Base-by-base conservation (phyloP, 2,113 vertebrate species). In the Macquaria ambigua region DNA sequence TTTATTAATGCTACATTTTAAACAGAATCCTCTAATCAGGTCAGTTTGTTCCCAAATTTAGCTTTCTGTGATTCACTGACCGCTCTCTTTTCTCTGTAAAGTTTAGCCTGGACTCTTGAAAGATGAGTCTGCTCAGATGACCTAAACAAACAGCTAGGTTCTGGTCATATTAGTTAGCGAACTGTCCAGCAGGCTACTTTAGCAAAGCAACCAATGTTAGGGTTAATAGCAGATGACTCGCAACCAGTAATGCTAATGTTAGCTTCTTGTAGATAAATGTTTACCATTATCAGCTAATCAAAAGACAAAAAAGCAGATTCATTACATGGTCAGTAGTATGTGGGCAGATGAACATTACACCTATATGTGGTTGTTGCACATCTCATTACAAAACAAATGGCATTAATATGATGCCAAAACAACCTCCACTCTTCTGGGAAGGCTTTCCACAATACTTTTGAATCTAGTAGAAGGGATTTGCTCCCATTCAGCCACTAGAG, bases 371-470 rank as follows among this genome's bases (percentile, higher is more conserved):
- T 59, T 69, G 23, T 56, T 78, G 37, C 37, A 73, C 16, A 39
- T 37, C 12, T 70, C 48, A 48, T 64, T 41, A 43, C 48, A 64
- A 68, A 66, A 37, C 7, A 58, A 39, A 58, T 15, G 37, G 8
- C 28, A 48, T 70, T 39, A 61, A 20, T 62, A 39, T 75, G 8
- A 50, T 46, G 20, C 55, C 18, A 39, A 76, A 82, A 67, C 41
- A 71, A 25, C 41, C 23, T 68, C n/a, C 14, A 68, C 46, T 73
- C 31, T 31, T 68, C 25, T 46, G 25, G 56, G 1, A 58, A 56
- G 59, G 53, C n/a, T n/a, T 25, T 77, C 21, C 21, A 77, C n/a
- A 68, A 58, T 18, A 74, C 63, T 68, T 73, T 68, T 41, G 12
- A 69, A 20, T 31, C 37, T 15, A 12, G 15, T 55, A 37, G 31